Evolutionary conservation across 2,888 invertebrate genomes (phyloP), one percentile per base, ranked within the genome.

Genomic region (Ormia ochracea): DNA sequence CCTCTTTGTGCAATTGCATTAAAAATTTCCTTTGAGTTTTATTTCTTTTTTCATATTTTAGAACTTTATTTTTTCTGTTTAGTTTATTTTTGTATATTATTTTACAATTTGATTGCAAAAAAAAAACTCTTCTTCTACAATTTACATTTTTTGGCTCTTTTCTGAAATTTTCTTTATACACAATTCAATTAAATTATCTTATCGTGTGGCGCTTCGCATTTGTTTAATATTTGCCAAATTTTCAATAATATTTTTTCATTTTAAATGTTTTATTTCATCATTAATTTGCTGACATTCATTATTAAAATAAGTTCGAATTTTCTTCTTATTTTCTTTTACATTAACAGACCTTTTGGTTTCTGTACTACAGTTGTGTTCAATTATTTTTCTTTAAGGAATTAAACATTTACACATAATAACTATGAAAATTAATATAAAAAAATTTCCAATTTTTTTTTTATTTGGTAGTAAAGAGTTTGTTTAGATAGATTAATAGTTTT

Each of bases 21-120:
- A 50, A 72, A 63, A 50, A 52, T 54, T 45, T 41, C 14, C 10
- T 61, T 61, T 52, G 2, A n/a, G 19, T 4, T 43, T 41, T 52
- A 59, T 26, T 19, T n/a, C n/a, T n/a, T n/a, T 43, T 61, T 68
- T 50, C n/a, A 19, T 36, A 54, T 23, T 72, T 48, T 63, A 10
- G 36, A 69, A 54, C 41, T 69, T 68, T 65, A 50, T 80, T 68
- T 61, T 59, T 78, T 63, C 23, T 70, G 70, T 31, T 63, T 70
- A 68, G 14, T 61, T 61, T 43, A 31, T 54, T 54, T 58, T 33
- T 68, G 21, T 38, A 72, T n/a, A 68, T 43, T 76, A 68, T 68
- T 72, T 76, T 66, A 80, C 80, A 76, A 80, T 80, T 76, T 50
- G 4, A 76, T 80, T 80, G 80, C 72, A 72, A 75, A 70, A 65